phyloP scores from a whole-genome alignment of 2,888 invertebrate species.

The Tricholauxania praeusta region DNA sequence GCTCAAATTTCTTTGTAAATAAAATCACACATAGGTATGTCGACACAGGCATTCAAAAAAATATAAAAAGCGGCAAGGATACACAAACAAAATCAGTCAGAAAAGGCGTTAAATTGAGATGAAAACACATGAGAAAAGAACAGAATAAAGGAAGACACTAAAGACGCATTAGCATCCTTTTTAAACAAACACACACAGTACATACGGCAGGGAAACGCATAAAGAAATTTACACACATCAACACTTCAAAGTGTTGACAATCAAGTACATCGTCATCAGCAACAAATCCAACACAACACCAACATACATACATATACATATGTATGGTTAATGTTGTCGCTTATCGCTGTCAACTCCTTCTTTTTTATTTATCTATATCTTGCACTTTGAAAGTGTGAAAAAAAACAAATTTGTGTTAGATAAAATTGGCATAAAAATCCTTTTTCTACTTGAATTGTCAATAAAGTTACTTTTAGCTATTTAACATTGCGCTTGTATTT shows the following conservation, averaged over 20 bases:
- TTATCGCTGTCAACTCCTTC: conserved; percentile 6
- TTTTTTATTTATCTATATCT: not conserved
- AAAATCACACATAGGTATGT: conserved; percentile 44
- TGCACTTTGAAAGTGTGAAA: conserved; percentile 1
- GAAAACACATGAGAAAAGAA: conserved; percentile 27
- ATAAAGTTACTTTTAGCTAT: conserved; percentile 46
- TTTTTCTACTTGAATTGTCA: conserved; percentile 60
- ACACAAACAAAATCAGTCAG: conserved; percentile 26
- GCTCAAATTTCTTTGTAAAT: conserved; percentile 57
- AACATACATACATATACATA: not conserved
- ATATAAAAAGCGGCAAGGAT: conserved; percentile 25
- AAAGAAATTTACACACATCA: conserved; percentile 19
- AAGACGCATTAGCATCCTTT: conserved; percentile 41
- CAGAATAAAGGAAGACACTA: conserved; percentile 36
- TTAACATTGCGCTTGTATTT: conserved; percentile 43
- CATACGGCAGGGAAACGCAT: too few relatives aligned
- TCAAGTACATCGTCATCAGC: conserved; percentile 29
- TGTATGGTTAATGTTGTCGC: conserved; percentile 10
- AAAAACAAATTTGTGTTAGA: conserved; percentile 35
- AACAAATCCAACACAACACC: conserved; percentile 11
- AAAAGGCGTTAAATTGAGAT: conserved; percentile 39
- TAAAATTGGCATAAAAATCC: conserved; percentile 57
- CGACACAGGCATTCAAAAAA: not conserved
- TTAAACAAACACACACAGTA: conserved; percentile 17
- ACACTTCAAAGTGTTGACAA: conserved; percentile 43